A percentile compares a stretch with the other conserved stretches of the same genome.
These are phyloP conservation scores for Gracilinanus agilis DNA, from an alignment of 2,113 vertebrate genomes.

Conservation along the genomic window DNA sequence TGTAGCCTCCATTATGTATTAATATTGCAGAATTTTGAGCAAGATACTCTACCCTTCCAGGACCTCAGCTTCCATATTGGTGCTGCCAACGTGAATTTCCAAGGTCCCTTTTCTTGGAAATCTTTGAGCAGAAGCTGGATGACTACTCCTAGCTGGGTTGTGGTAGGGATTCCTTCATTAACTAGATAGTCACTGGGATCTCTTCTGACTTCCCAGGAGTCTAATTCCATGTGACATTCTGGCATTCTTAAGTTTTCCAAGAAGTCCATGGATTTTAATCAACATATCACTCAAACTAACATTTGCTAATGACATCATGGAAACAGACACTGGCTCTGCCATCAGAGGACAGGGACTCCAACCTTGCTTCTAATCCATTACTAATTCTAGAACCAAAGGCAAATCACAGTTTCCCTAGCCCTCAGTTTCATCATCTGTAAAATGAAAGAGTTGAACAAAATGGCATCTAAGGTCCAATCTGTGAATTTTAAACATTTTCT, in stretches of 20 bases:
- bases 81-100: conserved; percentile 56
- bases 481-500: conserved; percentile 4
- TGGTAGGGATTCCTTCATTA: no score
- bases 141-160: conserved; percentile 40
- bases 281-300: no score
- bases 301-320: not conserved
- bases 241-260: not conserved
- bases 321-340: not conserved
- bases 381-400: not conserved
- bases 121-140: conserved; percentile 43
- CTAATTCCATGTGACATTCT: not conserved
- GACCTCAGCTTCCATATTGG: conserved; percentile 55
- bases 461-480: not conserved
- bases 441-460: not conserved
- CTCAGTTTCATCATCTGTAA: not conserved
- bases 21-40: not conserved
- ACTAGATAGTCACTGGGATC: not conserved
- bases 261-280: not conserved
- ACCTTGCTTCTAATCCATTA: not conserved
- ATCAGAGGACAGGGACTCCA: not conserved
- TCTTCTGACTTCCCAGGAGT: not conserved
- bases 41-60: not conserved
- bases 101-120: conserved; percentile 56
- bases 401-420: not conserved
- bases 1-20: not conserved